Conservation (phyloP, 2,113 vertebrate species). For the Entosphenus tridentatus region DNA sequence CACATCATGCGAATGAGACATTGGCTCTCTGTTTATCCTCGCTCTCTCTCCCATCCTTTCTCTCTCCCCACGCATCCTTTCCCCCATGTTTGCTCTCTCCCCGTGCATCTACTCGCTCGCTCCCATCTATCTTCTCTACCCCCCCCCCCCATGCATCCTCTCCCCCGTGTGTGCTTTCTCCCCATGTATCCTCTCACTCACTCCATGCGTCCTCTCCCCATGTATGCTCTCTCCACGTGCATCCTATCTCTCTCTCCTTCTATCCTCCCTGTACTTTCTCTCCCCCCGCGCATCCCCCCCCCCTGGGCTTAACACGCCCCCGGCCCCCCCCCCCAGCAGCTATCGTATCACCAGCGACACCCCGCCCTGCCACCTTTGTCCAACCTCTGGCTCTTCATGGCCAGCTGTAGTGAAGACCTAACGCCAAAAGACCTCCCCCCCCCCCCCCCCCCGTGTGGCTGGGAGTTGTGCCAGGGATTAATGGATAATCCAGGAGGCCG, state of each 20-base stretch:
- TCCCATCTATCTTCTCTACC: not conserved
- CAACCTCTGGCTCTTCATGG: not conserved
- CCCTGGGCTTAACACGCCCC: slow-evolving; percentile 10
- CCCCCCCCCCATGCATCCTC: not conserved
- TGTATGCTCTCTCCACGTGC: not conserved
- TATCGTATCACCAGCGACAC: too few species aligned
- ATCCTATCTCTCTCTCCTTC: not conserved
- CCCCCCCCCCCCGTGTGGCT: not conserved
- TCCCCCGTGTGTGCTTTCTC: not conserved
- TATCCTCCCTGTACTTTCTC: not conserved
- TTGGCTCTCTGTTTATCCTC: not conserved
- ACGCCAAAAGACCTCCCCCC: not conserved
- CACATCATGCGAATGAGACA: too few species aligned
- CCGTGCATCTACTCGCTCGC: not conserved
- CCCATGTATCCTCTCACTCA: not conserved
- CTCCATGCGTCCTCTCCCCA: not conserved
- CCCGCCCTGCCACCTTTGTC: not conserved
- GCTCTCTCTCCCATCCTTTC: not conserved
- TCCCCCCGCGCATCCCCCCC: not conserved
- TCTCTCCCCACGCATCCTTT: not conserved
- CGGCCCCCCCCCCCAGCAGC: too few species aligned
- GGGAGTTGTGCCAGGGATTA: not conserved
- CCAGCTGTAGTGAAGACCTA: not conserved
- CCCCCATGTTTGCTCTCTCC: not conserved
- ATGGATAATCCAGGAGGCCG: too few species aligned